phyloP scores from a whole-genome alignment of 2,888 invertebrate species.

The Brachynemurus nebulosus region DNA sequence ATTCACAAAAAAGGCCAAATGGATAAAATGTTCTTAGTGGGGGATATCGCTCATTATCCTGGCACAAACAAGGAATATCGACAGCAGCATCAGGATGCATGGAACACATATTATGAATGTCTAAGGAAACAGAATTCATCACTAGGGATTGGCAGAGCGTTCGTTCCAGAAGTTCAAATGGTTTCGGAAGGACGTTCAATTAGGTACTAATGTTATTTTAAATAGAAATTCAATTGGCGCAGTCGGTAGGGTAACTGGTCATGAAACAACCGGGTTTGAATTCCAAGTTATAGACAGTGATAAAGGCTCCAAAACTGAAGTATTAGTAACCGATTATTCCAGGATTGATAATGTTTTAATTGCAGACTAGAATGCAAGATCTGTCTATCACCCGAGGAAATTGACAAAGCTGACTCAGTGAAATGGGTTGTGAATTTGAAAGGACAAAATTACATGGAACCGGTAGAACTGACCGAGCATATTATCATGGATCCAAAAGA shows the following conservation, averaged over 20 bases:
- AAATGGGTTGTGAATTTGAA: conserved; percentile 20
- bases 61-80: too few relatives aligned
- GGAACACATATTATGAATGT: conserved; percentile 42
- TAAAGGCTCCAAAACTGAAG: too few relatives aligned
- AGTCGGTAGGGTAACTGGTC: too few relatives aligned
- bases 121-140: conserved; percentile 26
- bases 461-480: conserved; percentile 32
- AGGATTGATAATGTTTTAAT: conserved; percentile 2
- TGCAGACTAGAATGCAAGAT: conserved; percentile 35
- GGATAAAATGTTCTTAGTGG: too few relatives aligned
- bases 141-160: conserved; percentile 27
- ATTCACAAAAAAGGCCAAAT: too few relatives aligned
- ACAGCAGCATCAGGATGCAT: conserved; percentile 30
- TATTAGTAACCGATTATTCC: too few relatives aligned
- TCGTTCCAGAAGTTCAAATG: conserved; percentile 28
- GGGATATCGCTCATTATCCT: too few relatives aligned
- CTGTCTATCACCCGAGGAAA: conserved; percentile 36
- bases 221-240: too few relatives aligned
- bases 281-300: too few relatives aligned
- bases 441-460: conserved; percentile 21
- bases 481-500: conserved; percentile 31
- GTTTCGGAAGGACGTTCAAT: conserved; percentile 15
- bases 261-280: too few relatives aligned
- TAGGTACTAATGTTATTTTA: conserved; percentile 1
- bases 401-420: neutral